Conservation (phyloP, 2,797 vertebrate species). For the Salmo trutta region DNA sequence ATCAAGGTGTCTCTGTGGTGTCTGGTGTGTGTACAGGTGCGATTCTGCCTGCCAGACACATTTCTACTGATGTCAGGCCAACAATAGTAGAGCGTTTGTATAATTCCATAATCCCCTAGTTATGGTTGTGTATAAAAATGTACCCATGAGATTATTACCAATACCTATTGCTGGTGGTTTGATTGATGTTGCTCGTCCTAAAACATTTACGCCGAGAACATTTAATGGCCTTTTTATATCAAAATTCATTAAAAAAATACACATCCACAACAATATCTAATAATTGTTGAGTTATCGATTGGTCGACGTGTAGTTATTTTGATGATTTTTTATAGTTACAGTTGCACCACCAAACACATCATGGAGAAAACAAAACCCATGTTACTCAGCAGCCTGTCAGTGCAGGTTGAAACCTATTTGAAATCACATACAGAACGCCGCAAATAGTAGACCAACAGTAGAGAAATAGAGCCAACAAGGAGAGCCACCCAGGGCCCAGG, state of each 20-base stretch:
- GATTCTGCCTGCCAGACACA: neutral
- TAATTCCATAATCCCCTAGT: conserved; percentile 49
- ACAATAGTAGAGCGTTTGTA: neutral
- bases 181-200: neutral
- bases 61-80: neutral
- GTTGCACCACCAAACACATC: neutral
- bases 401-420: neutral
- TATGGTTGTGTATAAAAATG: conserved; percentile 31
- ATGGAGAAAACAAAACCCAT: neutral
- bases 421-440: no score
- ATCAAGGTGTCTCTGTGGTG: conserved; percentile 12
- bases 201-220: neutral
- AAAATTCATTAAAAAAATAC: neutral
- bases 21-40: conserved; percentile 58
- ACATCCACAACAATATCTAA: neutral
- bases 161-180: conserved; percentile 6
- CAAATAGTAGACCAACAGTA: neutral
- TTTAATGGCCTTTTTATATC: neutral
- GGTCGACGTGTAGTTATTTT: neutral
- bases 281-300: neutral
- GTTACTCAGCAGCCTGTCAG: neutral
- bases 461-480: neutral
- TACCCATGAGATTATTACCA: conserved; percentile 32
- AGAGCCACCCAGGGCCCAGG: neutral
- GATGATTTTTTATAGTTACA: neutral